Percentiles rank a stretch among this genome's conserved stretches.
phyloP scores from a whole-genome alignment of 2,888 invertebrate genomes.

The Amphiduros pacificus region DNA sequence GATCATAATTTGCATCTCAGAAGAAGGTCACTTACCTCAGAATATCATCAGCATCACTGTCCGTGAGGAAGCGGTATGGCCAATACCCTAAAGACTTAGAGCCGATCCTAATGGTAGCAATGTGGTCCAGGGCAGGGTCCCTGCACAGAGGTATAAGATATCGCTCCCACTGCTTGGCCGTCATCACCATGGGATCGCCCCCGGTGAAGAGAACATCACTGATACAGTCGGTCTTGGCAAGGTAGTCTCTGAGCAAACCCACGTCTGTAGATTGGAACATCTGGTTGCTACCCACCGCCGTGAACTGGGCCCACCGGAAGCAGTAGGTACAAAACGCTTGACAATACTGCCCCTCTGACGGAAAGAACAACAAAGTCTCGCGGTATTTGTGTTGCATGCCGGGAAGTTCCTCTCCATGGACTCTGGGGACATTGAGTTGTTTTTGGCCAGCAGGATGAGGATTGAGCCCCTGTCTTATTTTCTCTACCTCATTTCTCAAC shows the following conservation, averaged over 20 bases:
- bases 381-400: conserved; percentile 21
- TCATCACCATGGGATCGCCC: conserved; percentile 20
- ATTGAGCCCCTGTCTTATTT: conserved; percentile 10
- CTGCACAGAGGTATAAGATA: conserved; percentile 4
- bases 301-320: conserved; percentile 23
- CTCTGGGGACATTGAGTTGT: conserved; percentile 17
- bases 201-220: conserved; percentile 17
- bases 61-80: conserved; percentile 17
- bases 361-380: conserved; percentile 18
- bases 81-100: conserved; percentile 17
- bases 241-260: conserved; percentile 3
- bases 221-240: conserved; percentile 1
- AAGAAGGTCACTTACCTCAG: too few relatives aligned
- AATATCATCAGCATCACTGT: conserved; percentile 13
- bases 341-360: conserved; percentile 19
- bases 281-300: conserved; percentile 15
- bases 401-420: conserved; percentile 1
- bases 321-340: conserved; percentile 20
- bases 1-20: too few relatives aligned
- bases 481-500: conserved; percentile 6
- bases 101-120: conserved; percentile 13
- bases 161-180: conserved; percentile 7
- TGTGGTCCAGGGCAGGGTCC: conserved; percentile 5
- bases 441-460: conserved; percentile 19
- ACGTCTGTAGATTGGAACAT: conserved; percentile 12